phyloP scores from a whole-genome alignment of 2,113 vertebrate genomes.

The Miniopterus natalensis region DNA sequence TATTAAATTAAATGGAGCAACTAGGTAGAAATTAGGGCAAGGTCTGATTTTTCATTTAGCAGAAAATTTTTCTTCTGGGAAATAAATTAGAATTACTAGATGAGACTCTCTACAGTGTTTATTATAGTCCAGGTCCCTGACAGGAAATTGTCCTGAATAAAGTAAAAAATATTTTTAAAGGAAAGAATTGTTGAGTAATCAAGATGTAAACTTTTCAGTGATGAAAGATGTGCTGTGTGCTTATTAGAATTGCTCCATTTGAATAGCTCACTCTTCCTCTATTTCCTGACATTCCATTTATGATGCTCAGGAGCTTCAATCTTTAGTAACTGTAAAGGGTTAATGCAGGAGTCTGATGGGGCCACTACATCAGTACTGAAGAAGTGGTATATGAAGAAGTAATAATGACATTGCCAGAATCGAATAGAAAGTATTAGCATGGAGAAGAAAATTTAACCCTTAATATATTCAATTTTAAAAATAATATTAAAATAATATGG shows the following conservation, averaged over 20 bases:
- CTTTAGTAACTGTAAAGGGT: neutral
- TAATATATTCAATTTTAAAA: slow-evolving; percentile 20
- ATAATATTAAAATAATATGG: slow-evolving; percentile 27
- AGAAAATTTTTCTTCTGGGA: slow-evolving; percentile 21
- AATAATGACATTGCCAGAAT: slow-evolving; percentile 23
- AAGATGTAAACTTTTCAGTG: slow-evolving; percentile 21
- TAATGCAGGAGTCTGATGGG: slow-evolving; percentile 36
- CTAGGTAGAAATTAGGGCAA: slow-evolving; percentile 46
- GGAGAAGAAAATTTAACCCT: slow-evolving; percentile 37
- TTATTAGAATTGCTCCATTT: slow-evolving; percentile 30
- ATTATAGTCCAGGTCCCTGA: neutral
- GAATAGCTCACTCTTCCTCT: slow-evolving; percentile 46
- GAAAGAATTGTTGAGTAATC: slow-evolving; percentile 44
- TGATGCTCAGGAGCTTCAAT: neutral
- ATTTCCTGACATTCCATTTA: slow-evolving; percentile 54
- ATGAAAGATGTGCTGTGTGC: neutral
- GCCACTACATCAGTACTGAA: neutral
- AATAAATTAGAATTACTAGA: slow-evolving; percentile 45
- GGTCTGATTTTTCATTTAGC: slow-evolving; percentile 51
- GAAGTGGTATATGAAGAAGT: slow-evolving; percentile 20
- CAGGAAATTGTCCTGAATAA: slow-evolving; percentile 54
- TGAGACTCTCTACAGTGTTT: slow-evolving; percentile 15
- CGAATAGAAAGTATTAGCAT: slow-evolving; percentile 9
- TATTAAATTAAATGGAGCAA: neutral
- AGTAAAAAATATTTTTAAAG: slow-evolving; percentile 64